Evolutionary conservation across 2,888 invertebrate species (phyloP).

Genomic region (Rhorus exstirpatorius): DNA sequence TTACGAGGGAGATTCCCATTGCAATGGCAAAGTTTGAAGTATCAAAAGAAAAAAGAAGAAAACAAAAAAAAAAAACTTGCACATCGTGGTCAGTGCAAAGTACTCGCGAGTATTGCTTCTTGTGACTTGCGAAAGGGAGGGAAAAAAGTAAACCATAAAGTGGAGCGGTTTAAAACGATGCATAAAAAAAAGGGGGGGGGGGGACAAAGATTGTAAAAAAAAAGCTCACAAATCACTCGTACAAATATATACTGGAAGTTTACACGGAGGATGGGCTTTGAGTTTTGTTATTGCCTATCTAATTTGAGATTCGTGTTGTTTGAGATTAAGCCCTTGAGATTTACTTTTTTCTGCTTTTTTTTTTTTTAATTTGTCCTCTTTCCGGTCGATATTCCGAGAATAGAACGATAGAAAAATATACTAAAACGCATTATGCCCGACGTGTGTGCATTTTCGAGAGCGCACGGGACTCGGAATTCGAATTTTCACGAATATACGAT

Average conservation of each 20-base stretch:
- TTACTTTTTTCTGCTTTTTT: conserved; percentile 19
- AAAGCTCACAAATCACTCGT: conserved; percentile 74
- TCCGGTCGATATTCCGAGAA: conserved; percentile 65
- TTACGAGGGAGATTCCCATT: conserved; percentile 32
- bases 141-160: conserved; percentile 57
- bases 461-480: conserved; percentile 47
- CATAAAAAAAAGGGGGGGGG: too few relatives aligned
- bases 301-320: conserved; percentile 69
- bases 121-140: conserved; percentile 72
- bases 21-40: conserved; percentile 2
- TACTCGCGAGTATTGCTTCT: conserved; percentile 58
- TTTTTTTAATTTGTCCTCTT: conserved; percentile 33
- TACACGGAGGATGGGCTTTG: conserved; percentile 74
- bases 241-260: conserved; percentile 83
- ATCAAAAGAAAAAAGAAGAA: conserved; percentile 24
- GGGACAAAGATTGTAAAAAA: conserved; percentile 69
- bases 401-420: conserved; percentile 79
- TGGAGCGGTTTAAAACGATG: conserved; percentile 67
- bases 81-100: conserved; percentile 31
- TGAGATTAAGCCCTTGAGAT: conserved; percentile 62
- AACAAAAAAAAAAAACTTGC: neutral
- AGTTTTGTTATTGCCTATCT: conserved; percentile 67
- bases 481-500: too few relatives aligned
- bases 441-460: conserved; percentile 48
- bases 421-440: conserved; percentile 76